phyloP scores from a whole-genome alignment of 2,888 invertebrate genomes.

The Trimorus sp. region DNA sequence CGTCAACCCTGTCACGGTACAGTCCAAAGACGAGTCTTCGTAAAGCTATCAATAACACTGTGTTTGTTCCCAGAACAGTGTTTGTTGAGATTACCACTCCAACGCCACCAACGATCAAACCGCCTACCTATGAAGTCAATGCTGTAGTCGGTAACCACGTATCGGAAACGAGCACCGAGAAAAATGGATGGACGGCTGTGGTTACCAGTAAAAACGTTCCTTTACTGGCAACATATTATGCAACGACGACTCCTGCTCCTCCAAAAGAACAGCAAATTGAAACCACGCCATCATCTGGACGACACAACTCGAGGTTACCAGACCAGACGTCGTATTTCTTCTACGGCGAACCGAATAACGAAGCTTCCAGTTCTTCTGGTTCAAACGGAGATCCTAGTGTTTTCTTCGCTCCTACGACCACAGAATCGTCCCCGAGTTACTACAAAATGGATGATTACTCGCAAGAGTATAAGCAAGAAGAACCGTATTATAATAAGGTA shows the following conservation, averaged over 20 bases:
- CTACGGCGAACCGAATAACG: conserved; percentile 84
- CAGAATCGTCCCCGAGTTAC: conserved; percentile 70
- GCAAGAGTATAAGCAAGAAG: conserved; percentile 41
- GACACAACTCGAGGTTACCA: conserved; percentile 67
- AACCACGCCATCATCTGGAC: conserved; percentile 71
- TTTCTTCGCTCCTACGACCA: conserved; percentile 72
- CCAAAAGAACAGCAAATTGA: conserved; percentile 74
- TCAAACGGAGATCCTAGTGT: conserved; percentile 29
- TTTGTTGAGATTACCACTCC: conserved; percentile 73
- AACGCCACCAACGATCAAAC: conserved; percentile 54
- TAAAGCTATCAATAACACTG: conserved; percentile 38
- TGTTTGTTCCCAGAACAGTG: conserved; percentile 49
- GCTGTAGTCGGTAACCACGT: conserved; percentile 71
- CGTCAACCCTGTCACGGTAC: conserved; percentile 54
- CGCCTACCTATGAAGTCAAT: conserved; percentile 67
- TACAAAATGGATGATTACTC: conserved; percentile 68
- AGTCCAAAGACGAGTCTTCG: conserved; percentile 59
- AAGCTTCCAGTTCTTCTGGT: conserved; percentile 50
- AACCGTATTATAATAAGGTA: conserved; percentile 67
- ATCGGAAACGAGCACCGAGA: conserved; percentile 78
- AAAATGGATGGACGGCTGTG: conserved; percentile 78
- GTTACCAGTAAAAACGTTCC: conserved; percentile 85
- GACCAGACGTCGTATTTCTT: conserved; percentile 85
- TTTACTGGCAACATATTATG: conserved; percentile 84
- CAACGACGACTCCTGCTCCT: conserved; percentile 81